Evolutionary conservation across 2,113 vertebrate genomes (phyloP).

Genomic region (Synodontis membranacea): DNA sequence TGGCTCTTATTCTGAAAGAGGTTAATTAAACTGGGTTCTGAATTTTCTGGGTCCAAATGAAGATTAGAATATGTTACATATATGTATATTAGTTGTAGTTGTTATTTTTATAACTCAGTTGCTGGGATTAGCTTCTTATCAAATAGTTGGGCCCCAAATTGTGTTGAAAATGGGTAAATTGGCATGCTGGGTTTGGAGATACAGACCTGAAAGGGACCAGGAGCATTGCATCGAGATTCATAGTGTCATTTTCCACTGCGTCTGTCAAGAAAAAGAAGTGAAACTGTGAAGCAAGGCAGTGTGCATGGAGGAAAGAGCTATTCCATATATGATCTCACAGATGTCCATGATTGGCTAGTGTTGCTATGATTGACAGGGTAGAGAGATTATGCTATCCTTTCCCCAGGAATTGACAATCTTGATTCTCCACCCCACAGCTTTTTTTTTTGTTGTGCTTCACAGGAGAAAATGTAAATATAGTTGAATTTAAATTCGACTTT

Average conservation of each 20-base stretch:
- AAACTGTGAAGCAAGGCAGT: background rate
- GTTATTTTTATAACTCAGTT: background rate
- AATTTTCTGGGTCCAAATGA: constrained; percentile 31
- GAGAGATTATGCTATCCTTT: background rate
- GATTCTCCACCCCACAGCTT: background rate
- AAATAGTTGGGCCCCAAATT: background rate
- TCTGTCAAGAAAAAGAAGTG: background rate
- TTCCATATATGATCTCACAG: background rate
- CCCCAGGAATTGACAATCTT: background rate
- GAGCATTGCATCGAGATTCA: background rate
- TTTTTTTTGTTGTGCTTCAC: background rate
- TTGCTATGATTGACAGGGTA: background rate
- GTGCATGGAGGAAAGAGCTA: background rate
- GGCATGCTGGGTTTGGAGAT: background rate
- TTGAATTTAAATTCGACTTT: no score
- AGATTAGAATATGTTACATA: background rate
- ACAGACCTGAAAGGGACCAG: background rate
- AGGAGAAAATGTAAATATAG: background rate
- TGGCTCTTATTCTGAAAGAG: constrained; percentile 29
- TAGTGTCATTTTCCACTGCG: background rate
- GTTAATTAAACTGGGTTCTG: constrained; percentile 38
- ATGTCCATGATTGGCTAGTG: background rate
- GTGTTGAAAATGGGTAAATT: background rate
- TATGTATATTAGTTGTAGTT: background rate
- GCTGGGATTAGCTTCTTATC: background rate